These are phyloP conservation scores for Lampropteryx suffumata DNA, from an alignment of 2,888 invertebrate species.

Conservation along the genomic window DNA sequence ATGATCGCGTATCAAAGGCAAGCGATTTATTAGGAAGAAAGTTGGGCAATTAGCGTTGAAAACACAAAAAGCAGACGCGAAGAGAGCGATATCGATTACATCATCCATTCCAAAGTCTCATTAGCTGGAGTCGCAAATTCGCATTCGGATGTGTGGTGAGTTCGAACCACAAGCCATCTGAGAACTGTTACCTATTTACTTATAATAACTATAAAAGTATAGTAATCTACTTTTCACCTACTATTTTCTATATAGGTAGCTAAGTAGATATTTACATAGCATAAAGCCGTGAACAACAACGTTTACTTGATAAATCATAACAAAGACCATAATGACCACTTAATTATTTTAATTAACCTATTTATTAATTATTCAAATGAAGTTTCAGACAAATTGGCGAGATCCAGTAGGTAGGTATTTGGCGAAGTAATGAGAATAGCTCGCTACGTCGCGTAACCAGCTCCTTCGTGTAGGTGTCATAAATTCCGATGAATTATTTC, in stretches of 20 bases:
- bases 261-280: too few species aligned
- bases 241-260: too few species aligned
- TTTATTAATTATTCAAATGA: too few species aligned
- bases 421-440: slow-evolving; percentile 22
- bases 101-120: slow-evolving; percentile 62
- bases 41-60: slow-evolving; percentile 64
- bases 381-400: too few species aligned
- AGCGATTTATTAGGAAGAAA: slow-evolving; percentile 61
- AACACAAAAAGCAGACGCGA: slow-evolving; percentile 64
- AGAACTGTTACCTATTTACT: too few species aligned
- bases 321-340: too few species aligned
- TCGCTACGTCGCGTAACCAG: slow-evolving; percentile 28
- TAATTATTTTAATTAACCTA: slow-evolving; percentile 4
- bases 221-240: too few species aligned
- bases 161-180: slow-evolving; percentile 23
- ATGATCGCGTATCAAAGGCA: slow-evolving; percentile 59
- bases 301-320: too few species aligned
- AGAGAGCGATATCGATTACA: slow-evolving; percentile 58
- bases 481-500: slow-evolving; percentile 55
- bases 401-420: slow-evolving; percentile 4
- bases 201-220: too few species aligned
- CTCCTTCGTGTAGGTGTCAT: slow-evolving; percentile 38
- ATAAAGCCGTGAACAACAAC: too few species aligned
- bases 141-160: slow-evolving; percentile 27
- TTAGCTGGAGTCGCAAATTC: slow-evolving; percentile 55